Conservation (phyloP, 2,797 vertebrate genomes). For the Heteromormyrus szaboi region DNA sequence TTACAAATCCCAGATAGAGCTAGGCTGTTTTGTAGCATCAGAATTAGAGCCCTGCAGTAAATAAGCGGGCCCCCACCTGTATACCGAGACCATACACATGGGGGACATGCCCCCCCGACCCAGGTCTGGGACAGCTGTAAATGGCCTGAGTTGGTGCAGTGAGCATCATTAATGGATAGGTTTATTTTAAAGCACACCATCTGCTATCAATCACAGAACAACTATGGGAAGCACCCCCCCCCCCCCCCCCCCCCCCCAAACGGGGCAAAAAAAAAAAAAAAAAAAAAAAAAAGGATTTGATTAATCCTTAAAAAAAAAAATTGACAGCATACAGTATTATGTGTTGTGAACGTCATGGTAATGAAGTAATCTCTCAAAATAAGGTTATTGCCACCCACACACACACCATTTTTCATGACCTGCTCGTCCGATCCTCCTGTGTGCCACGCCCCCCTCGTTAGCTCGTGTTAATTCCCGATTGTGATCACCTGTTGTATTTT, state of each 20-base stretch:
- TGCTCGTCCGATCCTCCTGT: no score
- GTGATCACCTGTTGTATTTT: no score
- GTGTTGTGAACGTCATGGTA: neutral
- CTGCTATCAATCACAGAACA: conserved; percentile 91
- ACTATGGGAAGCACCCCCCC: conserved; percentile 65
- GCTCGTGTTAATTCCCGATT: no score
- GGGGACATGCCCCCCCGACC: conserved; percentile 44
- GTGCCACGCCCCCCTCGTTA: no score
- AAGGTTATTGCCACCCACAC: neutral
- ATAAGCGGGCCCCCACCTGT: conserved; percentile 87
- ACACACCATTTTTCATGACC: neutral
- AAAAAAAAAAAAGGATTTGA: no score
- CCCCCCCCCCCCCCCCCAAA: no score
- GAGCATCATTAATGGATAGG: conserved; percentile 89
- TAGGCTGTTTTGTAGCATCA: conserved; percentile 37
- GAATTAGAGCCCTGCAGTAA: conserved; percentile 70
- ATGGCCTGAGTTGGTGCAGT: conserved; percentile 72
- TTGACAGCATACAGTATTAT: neutral
- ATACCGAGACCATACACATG: conserved; percentile 52
- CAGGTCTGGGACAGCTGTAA: conserved; percentile 72
- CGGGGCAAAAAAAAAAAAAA: no score
- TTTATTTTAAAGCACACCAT: conserved; percentile 92
- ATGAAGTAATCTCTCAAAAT: neutral
- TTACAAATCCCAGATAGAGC: conserved; percentile 57
- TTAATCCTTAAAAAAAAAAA: neutral